Evolutionary conservation across 1,140 invertebrate genomes (phyloP), one percentile per base, ranked within the genome.

Genomic region (Papilio polyxenes): DNA sequence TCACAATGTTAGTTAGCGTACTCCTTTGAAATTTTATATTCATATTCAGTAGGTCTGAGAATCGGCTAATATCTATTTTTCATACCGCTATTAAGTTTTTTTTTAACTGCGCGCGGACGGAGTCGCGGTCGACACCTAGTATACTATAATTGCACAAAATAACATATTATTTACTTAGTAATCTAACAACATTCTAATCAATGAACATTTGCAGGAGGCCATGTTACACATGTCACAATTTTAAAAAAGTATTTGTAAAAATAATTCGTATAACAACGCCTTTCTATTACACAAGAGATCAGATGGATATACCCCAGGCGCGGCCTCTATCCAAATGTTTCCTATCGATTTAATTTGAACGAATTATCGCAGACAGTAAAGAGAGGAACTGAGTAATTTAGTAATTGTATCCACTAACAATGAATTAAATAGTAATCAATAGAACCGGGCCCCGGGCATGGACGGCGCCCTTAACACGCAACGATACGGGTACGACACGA

Each of bases 391-490:
- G 83, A 88, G 92, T 94, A 94, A 94, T 94, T 93, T 92, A 94
- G 91, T 94, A 94, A 94, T 94, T 92, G 92, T 93, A 92, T 92
- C 92, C 87, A 92, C 92, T 92, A 92, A 93, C 91, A 91, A 91
- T 87, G 89, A 94, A 94, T 94, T 94, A 92, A 94, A 94, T 92
- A 93, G 91, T 93, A 92, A 92, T 93, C 92, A 92, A 94, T 92
- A 93, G 90, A 93, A 91, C 86, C 87, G 88, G 88, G 90, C 91
- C 88, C 81, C 85, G 84, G 89, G 88, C 89, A 85, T 82, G 86
- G 82, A 82, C 75, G 84, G 81, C 78, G 62, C n/a, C 56, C 82
- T 89, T 89, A 86, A 87, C 76, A 86, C 20, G n/a, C 20, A 8
- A 82, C 87, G 87, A 87, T 62, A 85, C 88, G 89, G 83, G 23